Evolutionary conservation across 2,113 vertebrate genomes (phyloP).

Genomic region (Mellivora capensis): DNA sequence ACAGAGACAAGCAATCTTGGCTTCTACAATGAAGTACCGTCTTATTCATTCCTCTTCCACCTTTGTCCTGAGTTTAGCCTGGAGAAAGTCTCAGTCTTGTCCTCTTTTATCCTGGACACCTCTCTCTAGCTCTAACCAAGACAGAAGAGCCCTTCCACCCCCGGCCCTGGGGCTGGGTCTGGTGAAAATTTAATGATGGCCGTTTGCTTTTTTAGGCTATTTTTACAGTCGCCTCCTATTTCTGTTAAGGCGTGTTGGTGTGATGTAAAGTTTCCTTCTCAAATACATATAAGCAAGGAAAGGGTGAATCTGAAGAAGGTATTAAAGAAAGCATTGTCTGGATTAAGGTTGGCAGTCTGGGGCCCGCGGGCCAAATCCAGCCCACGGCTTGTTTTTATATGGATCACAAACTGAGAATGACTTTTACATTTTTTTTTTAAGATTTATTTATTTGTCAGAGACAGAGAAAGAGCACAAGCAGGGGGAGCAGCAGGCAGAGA

Average conservation of each 20-base stretch:
- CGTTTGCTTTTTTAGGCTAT: neutral
- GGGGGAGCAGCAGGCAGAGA: too few species aligned
- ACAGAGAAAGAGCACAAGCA: too few species aligned
- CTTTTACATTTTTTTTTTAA: neutral
- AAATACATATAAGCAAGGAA: neutral
- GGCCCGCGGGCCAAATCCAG: accelerated
- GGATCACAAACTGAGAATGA: neutral
- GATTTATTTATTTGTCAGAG: too few species aligned
- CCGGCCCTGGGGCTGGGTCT: neutral
- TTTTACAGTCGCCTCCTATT: neutral
- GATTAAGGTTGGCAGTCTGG: accelerated
- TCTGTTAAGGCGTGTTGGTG: neutral
- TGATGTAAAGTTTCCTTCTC: neutral
- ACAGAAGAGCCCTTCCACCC: neutral
- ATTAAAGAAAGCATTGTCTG: neutral
- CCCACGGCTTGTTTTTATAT: neutral
- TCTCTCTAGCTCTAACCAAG: neutral
- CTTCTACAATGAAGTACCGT: accelerated
- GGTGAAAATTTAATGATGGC: neutral
- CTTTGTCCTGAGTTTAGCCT: neutral
- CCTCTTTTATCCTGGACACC: neutral
- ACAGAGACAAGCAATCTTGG: neutral
- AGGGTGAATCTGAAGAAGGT: neutral
- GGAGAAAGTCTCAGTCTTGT: neutral
- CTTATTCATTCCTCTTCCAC: too few species aligned